These are phyloP conservation scores for Anhinga anhinga DNA, from an alignment of 2,113 vertebrate species.

Conservation along the genomic window DNA sequence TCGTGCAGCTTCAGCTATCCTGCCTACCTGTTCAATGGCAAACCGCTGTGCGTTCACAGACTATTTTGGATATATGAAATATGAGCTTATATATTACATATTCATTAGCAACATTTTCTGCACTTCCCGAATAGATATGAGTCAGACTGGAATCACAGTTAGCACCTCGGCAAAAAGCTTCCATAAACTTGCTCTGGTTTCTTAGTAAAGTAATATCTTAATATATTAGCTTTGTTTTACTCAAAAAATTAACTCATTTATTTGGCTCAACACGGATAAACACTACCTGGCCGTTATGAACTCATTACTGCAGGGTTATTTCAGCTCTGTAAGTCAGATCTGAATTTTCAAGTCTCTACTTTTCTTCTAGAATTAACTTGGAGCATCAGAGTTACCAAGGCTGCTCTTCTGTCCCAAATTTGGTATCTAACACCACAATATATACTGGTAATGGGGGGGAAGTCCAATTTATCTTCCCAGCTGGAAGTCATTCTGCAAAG, in stretches of 20 bases:
- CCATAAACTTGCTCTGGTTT: neutral
- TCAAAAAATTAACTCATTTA: neutral
- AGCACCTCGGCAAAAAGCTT: neutral
- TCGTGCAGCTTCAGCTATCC: neutral
- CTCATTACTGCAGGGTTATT: neutral
- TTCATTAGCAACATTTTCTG: slow-evolving; percentile 10
- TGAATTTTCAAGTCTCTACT: neutral
- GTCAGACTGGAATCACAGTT: neutral
- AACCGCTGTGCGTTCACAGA: neutral
- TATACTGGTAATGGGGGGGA: neutral
- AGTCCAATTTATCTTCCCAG: neutral
- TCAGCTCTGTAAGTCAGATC: neutral
- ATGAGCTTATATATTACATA: slow-evolving; percentile 8
- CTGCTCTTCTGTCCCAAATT: neutral
- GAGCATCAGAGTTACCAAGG: neutral
- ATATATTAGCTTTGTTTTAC: neutral
- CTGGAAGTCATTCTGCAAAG: neutral
- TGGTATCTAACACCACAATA: neutral
- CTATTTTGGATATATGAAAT: slow-evolving; percentile 1
- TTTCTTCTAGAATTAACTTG: neutral
- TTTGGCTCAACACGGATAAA: neutral
- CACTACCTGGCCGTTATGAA: neutral
- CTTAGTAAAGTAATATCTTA: neutral
- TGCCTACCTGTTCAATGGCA: neutral
- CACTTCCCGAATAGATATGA: slow-evolving; percentile 6